Base-by-base conservation (phyloP, 2,888 invertebrate species). In the Marasmarcha lunaedactyla region DNA sequence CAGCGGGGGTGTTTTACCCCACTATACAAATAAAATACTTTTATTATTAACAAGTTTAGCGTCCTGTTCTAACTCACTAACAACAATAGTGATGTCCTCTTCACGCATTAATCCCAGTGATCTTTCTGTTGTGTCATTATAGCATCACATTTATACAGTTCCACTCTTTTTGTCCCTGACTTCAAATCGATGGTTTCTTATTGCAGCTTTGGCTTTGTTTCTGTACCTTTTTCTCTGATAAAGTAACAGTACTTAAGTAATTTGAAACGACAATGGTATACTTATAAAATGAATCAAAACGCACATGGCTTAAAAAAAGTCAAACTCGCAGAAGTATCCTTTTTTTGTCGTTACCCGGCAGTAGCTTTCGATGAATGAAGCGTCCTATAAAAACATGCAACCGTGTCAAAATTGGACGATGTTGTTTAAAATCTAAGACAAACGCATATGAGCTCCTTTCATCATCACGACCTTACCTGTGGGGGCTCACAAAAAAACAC, bases 51-150 rank as follows among this genome's bases (percentile, higher is more conserved):
- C 78, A 53, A 69, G 59, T 56, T 58, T 56, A 50, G 61, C 54
- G 50, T 78, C 77, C 61, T 63, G 56, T 57, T 79, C 70, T 49
- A 67, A 59, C 52, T 57, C 55, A 44, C 47, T 43, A 48, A 45
- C 50, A 48, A 47, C 51, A 55, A 71, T 68, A 52, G 46, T 44
- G 46, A 58, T 55, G 54, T 69, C 67, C 57, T 68, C 51, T 59
- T 79, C 69, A 46, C 69, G 63, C 74, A 77, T 77, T 77, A 78
- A 81, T 83, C 83, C 81, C 79, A 79, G 83, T 79, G 72, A 81
- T 79, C 81, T 83, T 83, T 83, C 81, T 81, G 78, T 81, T 79
- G 81, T 79, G 83, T 83, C 81, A 83, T 83, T 83, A 81, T 79
- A 65, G 77, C 76, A 78, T 79, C 79, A 63, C 76, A 68, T 83